Evolutionary conservation across 1,140 invertebrate species (phyloP).

Genomic region (Stegodyphus mimosarum): DNA sequence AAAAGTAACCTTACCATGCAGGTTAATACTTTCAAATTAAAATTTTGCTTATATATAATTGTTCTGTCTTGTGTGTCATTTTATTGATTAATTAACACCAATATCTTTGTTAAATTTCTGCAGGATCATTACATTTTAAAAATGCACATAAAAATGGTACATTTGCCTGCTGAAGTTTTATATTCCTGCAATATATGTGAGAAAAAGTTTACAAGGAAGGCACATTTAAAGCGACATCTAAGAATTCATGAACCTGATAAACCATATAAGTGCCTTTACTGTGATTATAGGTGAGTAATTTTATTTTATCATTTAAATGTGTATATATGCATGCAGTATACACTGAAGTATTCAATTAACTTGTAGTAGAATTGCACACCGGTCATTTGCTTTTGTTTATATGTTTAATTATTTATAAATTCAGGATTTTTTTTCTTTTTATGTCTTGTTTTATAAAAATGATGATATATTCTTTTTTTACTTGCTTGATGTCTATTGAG

Average conservation of each 20-base stretch:
- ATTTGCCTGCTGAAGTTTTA: conserved; percentile 69
- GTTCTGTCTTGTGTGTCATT: no score
- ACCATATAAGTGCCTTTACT: conserved; percentile 69
- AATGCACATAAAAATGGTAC: conserved; percentile 71
- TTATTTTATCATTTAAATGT: neutral
- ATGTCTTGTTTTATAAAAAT: no score
- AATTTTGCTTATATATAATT: no score
- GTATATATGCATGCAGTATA: neutral
- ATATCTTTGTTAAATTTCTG: neutral
- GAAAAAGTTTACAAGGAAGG: conserved; percentile 69
- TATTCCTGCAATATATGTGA: conserved; percentile 68
- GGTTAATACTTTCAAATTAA: no score
- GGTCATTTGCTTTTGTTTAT: no score
- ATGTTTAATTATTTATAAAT: no score
- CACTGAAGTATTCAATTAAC: neutral
- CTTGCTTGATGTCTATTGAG: no score
- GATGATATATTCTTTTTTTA: no score
- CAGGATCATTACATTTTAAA: conserved; percentile 70
- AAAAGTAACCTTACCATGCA: no score
- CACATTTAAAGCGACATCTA: conserved; percentile 69
- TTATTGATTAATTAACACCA: no score
- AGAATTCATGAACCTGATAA: conserved; percentile 69
- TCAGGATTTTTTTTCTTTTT: no score
- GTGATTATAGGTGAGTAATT: conserved; percentile 68
- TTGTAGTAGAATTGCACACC: no score